Base-by-base conservation (phyloP, 2,113 vertebrate genomes). In the Sclerurus mexicanus region DNA sequence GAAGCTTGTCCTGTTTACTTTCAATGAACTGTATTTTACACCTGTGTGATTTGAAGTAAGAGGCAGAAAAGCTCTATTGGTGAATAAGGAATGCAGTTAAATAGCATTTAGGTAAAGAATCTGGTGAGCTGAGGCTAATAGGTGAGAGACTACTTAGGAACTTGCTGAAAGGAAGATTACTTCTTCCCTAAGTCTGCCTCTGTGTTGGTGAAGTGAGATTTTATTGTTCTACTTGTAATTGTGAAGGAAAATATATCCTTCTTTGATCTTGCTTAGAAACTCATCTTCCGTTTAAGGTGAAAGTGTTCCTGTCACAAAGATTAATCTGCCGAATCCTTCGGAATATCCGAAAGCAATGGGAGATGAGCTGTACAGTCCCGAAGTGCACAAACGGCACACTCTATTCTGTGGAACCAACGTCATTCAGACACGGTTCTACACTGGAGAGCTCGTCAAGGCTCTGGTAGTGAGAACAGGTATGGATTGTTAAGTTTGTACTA, bases 251-350 rank as follows among this genome's bases (percentile, higher is more conserved):
- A 89, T 64, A 40, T 7, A 30, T 58, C 35, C 12, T 47, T 81
- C 17, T 33, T 85, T 62, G 59, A 52, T 85, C n/a, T 93, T 89
- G 40, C 72, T 83, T 68, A 95, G n/a, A 81, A 9, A 18, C 23
- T 88, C 19, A 71, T 49, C 56, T 87, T 93, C 50, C 13, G 17
- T 93, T 80, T 33, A 63, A 99, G 99, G 99, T 93, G 99, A 99
- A 97, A 99, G 99, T 67, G 99, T 99, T 97, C 99, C 99, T 18
- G 99, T 99, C 87, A 99, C 99, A 76, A 99, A 99, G 98, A 99
- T 99, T 68, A 99, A 99, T 96, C 98, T 99, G 92, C 99, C 99
- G 67, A 99, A 99, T 95, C 99, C 99, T 46, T 80, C 93, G 4
- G 96, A 97, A 67, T 98, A 97, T 66, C 96, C 98, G 1, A 98